Percentiles rank a stretch among this genome's conserved stretches.
Evolutionary conservation across 2,797 vertebrate species (phyloP).

Genomic region (Arnoldichthys spilopterus): DNA sequence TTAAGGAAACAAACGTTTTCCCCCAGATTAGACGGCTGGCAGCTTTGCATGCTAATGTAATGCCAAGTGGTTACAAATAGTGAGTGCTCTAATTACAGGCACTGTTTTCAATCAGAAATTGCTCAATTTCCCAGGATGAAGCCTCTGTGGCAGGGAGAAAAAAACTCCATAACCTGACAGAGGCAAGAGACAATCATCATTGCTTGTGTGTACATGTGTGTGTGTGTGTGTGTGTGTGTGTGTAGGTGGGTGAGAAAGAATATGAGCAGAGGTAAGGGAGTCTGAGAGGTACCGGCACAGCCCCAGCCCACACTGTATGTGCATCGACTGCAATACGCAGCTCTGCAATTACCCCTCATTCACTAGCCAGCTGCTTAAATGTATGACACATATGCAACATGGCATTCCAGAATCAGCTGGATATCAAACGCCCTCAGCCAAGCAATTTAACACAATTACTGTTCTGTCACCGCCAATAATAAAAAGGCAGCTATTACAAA

Average conservation of each 20-base stretch:
- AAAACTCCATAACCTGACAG: constrained; percentile 72
- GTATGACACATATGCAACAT: constrained; percentile 76
- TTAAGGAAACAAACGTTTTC: constrained; percentile 94
- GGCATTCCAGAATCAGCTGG: constrained; percentile 70
- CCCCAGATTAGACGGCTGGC: constrained; percentile 89
- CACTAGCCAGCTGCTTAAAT: constrained; percentile 74
- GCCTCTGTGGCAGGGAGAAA: constrained; percentile 75
- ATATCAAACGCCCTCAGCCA: constrained; percentile 68
- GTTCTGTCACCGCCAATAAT: constrained; percentile 71
- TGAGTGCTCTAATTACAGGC: constrained; percentile 89
- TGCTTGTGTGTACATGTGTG: constrained; percentile 52
- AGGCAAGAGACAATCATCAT: constrained; percentile 75
- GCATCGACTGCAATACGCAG: constrained; percentile 69
- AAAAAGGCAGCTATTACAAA: constrained; percentile 57
- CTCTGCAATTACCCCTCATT: constrained; percentile 79
- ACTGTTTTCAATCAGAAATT: constrained; percentile 88
- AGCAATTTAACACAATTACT: constrained; percentile 79
- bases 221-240: constrained; percentile 50
- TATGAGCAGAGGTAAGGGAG: constrained; percentile 18
- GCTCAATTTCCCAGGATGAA: constrained; percentile 87
- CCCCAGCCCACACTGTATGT: constrained; percentile 59
- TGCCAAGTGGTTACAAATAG: constrained; percentile 88
- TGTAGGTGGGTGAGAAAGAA: constrained; percentile 50
- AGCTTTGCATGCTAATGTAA: constrained; percentile 92
- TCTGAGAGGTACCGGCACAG: constrained; percentile 38